Base-by-base conservation (phyloP, 2,113 vertebrate genomes). In the Suncus etruscus region DNA sequence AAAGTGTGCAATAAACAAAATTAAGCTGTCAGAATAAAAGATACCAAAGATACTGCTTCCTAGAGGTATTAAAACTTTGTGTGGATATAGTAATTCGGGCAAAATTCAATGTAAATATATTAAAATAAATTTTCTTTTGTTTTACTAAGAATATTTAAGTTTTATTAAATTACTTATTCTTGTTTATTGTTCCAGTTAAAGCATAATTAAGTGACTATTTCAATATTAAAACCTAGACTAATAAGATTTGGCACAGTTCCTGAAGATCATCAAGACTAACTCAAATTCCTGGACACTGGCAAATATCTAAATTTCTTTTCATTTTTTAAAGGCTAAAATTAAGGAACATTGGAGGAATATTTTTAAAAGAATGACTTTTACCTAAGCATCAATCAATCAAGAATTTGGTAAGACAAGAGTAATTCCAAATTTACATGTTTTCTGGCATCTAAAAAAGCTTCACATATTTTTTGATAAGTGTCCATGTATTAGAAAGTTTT, bases 1-100 rank as follows among this genome's bases (percentile, higher is more conserved):
- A 78, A 87, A 90, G 86, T 88, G 39, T 48, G 29, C 20, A 90
- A 50, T 84, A 89, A 91, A 27, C 92, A 94, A 94, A 94, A 83
- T 90, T 81, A 88, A 73, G 24, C n/a, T 86, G 70, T 54, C 20
- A 70, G 27, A 88, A 83, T 31, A 75, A 11, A 87, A 83, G 22
- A 88, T 63, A 69, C 11, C 54, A 1, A 68, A 74, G 27, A 54
- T 12, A 31, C 3, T 88, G 39, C 3, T 3, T 39, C 63, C 72
- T 82, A 81, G 18, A 83, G n/a, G 47, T 79, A 50, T 84, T 90
- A 27, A 73, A 63, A 76, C 20, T 90, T 89, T 58, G 8, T 86
- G 80, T 81, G 6, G 24, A 74, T 78, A 94, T 89, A 70, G 61
- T 92, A 65, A 80, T 18, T 7, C 9, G 48, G 27, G 1, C 47